Conservation (phyloP, 1,140 invertebrate genomes). For the Drosophila sproati region DNA sequence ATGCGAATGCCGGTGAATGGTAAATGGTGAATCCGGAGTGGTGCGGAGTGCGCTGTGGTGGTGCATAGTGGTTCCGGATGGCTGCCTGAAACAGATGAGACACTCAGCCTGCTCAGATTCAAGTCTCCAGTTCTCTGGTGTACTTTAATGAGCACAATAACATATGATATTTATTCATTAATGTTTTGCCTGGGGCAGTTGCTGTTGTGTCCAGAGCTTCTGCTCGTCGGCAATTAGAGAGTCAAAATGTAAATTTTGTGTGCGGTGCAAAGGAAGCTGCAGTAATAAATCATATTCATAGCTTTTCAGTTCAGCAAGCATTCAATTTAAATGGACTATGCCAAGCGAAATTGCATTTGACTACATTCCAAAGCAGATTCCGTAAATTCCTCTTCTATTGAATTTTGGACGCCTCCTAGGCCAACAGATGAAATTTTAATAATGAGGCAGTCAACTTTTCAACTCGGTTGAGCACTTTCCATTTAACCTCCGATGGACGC, state of each 20-base stretch:
- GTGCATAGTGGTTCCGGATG: not conserved
- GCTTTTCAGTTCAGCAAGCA: constrained; percentile 38
- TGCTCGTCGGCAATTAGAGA: constrained; percentile 43
- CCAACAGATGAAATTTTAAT: not conserved
- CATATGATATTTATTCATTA: constrained; percentile 52
- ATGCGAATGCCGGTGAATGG: constrained; percentile 9
- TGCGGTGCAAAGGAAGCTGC: constrained; percentile 1
- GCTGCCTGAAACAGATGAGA: not conserved
- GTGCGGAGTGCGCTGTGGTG: not conserved
- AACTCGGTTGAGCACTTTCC: not conserved
- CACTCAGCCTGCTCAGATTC: not conserved
- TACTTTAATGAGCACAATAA: constrained; percentile 37
- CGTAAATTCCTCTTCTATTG: not conserved
- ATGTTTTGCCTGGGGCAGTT: constrained; percentile 25
- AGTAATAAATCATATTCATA: constrained; percentile 69
- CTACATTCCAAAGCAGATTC: not conserved
- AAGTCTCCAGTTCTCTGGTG: not conserved
- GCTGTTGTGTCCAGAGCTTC: not conserved
- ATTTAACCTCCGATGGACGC: not conserved
- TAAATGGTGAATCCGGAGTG: not conserved
- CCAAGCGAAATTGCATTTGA: constrained; percentile 35
- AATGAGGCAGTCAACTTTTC: not conserved
- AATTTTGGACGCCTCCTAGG: not conserved
- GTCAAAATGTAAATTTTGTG: constrained; percentile 43
- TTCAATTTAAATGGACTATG: constrained; percentile 24